Conservation (phyloP, 2,888 invertebrate species). For the Epirrhoe alternata region DNA sequence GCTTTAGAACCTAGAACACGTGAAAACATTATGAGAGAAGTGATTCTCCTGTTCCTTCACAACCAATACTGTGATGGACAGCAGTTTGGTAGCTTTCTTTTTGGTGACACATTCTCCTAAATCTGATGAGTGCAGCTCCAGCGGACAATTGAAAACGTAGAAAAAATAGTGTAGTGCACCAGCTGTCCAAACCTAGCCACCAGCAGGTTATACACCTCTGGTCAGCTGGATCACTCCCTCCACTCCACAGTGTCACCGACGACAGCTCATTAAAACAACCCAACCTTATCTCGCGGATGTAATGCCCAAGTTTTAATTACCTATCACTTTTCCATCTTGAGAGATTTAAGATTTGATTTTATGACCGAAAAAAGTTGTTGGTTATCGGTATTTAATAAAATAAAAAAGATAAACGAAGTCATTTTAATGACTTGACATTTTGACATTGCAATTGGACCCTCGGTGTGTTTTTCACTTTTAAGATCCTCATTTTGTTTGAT, state of each 20-base stretch:
- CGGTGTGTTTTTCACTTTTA: too few relatives aligned
- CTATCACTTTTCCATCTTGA: neutral
- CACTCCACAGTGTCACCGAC: neutral
- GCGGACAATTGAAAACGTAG: too few relatives aligned
- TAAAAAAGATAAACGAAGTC: neutral
- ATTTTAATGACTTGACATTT: too few relatives aligned
- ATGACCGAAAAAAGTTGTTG: neutral
- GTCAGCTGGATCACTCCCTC: slow-evolving; percentile 7
- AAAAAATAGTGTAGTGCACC: neutral
- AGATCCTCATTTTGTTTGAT: too few relatives aligned
- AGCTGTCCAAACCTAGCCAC: neutral
- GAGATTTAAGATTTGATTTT: neutral
- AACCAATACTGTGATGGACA: too few relatives aligned
- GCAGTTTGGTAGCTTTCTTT: too few relatives aligned
- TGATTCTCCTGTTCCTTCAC: too few relatives aligned
- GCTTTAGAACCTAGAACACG: too few relatives aligned
- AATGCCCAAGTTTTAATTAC: neutral
- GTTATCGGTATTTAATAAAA: neutral
- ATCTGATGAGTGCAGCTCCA: too few relatives aligned
- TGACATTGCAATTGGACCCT: too few relatives aligned
- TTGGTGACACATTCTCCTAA: too few relatives aligned
- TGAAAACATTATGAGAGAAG: too few relatives aligned
- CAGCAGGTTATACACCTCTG: neutral
- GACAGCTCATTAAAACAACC: slow-evolving; percentile 17
- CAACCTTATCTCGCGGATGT: neutral